Percentiles rank a stretch among this genome's conserved stretches.
These are phyloP conservation scores for Chloebia gouldiae DNA, from an alignment of 2,113 vertebrate species.

Conservation along the genomic window DNA sequence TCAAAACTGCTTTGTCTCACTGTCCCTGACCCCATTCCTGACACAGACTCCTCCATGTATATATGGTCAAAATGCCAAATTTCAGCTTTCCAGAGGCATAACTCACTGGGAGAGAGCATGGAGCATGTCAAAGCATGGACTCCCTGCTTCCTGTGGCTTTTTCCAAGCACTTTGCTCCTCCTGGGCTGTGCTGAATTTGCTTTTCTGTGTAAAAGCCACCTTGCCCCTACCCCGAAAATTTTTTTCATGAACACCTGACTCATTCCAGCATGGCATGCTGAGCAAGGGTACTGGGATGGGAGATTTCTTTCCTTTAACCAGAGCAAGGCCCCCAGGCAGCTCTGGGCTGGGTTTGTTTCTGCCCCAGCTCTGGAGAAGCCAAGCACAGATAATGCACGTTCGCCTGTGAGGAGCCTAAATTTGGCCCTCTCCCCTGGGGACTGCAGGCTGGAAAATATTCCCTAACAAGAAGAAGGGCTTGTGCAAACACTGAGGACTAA, in stretches of 20 bases:
- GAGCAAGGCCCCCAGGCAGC: not conserved
- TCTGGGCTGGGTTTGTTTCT: not conserved
- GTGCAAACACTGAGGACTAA: constrained; percentile 52
- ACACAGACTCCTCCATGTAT: rapidly evolving
- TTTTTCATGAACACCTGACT: not conserved
- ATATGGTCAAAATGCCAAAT: not conserved
- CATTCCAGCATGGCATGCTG: not conserved
- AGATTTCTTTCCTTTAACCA: not conserved
- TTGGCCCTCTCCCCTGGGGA: constrained; percentile 29
- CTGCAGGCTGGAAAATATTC: constrained; percentile 53
- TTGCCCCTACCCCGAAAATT: not conserved
- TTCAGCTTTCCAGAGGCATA: not conserved
- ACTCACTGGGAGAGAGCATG: not conserved
- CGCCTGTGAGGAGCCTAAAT: constrained; percentile 19
- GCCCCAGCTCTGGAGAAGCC: not conserved
- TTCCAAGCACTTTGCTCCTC: not conserved
- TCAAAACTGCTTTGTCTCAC: not conserved
- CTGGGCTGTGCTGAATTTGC: not conserved
- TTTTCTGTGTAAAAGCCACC: not conserved
- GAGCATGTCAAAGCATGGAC: not conserved
- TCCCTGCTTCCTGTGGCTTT: not conserved
- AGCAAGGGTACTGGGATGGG: not conserved
- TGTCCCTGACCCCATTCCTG: not conserved
- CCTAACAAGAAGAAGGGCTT: constrained; percentile 65
- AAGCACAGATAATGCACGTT: constrained; percentile 10